These are phyloP conservation scores for Augochlorella aurata DNA, from an alignment of 2,888 invertebrate genomes.

Conservation along the genomic window DNA sequence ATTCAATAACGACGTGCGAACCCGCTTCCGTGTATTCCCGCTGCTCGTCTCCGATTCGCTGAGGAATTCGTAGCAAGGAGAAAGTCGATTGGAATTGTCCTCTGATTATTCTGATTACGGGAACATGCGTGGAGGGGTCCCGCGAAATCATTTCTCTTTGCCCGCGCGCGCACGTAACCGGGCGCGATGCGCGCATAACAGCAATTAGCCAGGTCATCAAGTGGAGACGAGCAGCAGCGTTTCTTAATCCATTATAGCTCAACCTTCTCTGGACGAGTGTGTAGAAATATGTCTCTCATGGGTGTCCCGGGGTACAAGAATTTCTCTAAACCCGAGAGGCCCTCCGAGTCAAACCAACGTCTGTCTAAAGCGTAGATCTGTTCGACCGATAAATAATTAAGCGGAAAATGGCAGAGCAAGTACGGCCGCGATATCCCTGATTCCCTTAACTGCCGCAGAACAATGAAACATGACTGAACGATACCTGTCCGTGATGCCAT, in stretches of 20 bases:
- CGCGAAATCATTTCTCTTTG: conserved; percentile 37
- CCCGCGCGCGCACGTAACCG: conserved; percentile 10
- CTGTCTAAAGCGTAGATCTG: not conserved
- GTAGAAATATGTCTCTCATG: conserved; percentile 9
- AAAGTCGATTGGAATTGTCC: conserved; percentile 59
- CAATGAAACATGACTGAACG: conserved; percentile 11
- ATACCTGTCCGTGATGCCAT: not conserved
- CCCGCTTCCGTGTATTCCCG: conserved; percentile 53
- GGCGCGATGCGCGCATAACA: conserved; percentile 28
- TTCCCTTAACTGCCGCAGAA: not conserved
- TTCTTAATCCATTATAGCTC: conserved; percentile 50
- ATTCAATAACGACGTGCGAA: conserved; percentile 57
- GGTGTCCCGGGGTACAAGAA: not conserved
- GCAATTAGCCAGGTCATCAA: conserved; percentile 50
- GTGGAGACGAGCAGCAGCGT: conserved; percentile 14
- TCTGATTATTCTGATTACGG: conserved; percentile 45
- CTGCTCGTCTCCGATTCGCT: conserved; percentile 19
- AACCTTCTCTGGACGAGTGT: conserved; percentile 16
- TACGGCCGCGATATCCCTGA: not conserved
- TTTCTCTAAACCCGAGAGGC: not conserved
- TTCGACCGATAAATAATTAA: not conserved
- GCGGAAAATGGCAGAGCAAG: not conserved
- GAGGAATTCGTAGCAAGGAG: conserved; percentile 52
- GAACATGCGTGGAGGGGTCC: conserved; percentile 19
- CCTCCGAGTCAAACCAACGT: not conserved